These are phyloP conservation scores for Hyles vespertilio DNA, from an alignment of 1,140 invertebrate genomes.

Conservation along the genomic window DNA sequence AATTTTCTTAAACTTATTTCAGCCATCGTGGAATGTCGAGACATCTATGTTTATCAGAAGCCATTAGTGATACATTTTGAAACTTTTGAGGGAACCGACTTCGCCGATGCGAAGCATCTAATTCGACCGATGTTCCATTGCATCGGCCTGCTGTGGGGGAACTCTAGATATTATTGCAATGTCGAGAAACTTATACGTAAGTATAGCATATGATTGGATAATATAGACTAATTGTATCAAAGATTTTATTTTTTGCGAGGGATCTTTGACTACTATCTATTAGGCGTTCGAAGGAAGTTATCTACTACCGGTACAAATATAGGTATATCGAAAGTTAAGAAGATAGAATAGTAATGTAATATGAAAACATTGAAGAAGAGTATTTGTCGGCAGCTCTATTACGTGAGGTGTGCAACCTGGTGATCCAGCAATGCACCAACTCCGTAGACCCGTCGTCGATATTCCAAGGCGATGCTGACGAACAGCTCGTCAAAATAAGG, in stretches of 20 bases:
- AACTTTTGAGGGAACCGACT: conserved; percentile 82
- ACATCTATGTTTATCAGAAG: conserved; percentile 81
- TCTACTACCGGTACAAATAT: too few species aligned
- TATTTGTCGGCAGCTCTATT: conserved; percentile 76
- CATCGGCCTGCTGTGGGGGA: conserved; percentile 89
- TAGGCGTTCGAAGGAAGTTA: too few species aligned
- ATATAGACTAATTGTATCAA: background rate
- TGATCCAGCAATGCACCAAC: conserved; percentile 80
- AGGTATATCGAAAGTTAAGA: too few species aligned
- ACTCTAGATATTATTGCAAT: conserved; percentile 88
- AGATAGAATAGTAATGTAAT: too few species aligned
- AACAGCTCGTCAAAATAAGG: conserved; percentile 75
- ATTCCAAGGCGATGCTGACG: conserved; percentile 84
- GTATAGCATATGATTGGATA: conserved; percentile 18
- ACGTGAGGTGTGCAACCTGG: conserved; percentile 85
- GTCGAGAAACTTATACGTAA: conserved; percentile 77
- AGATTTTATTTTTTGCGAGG: too few species aligned
- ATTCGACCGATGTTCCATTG: conserved; percentile 83
- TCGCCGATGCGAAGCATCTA: conserved; percentile 78
- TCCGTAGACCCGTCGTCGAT: conserved; percentile 78
- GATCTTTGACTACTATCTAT: too few species aligned
- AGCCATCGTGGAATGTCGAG: conserved; percentile 80
- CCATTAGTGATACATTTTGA: conserved; percentile 80
- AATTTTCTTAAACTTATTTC: conserved; percentile 29
- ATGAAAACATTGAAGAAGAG: too few species aligned